Evolutionary conservation across 1,140 invertebrate genomes (phyloP).

Genomic region (Zaprionus gabonicus): DNA sequence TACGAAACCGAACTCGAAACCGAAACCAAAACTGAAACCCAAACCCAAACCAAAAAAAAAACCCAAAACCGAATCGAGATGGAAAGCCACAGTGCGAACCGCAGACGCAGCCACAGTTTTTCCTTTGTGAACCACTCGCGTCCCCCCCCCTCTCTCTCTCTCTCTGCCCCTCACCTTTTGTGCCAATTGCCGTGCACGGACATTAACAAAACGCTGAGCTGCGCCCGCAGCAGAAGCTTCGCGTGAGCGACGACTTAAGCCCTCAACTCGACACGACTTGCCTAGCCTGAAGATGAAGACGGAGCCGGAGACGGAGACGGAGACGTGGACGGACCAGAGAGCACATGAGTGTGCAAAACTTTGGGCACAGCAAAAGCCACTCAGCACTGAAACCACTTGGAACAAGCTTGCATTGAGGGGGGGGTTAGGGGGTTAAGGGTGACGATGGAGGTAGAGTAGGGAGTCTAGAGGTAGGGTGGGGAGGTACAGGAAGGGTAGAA

Average conservation of each 20-base stretch:
- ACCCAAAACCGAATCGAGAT: conserved; percentile 11
- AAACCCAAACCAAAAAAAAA: background rate
- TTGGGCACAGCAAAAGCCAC: conserved; percentile 71
- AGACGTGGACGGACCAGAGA: background rate
- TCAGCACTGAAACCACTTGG: conserved; percentile 79
- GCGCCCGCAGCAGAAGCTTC: conserved; percentile 35
- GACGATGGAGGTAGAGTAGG: too few species aligned
- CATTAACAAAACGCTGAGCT: conserved; percentile 51
- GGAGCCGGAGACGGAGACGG: background rate
- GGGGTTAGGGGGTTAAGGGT: conserved; percentile 4
- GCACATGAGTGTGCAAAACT: conserved; percentile 70
- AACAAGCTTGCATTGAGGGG: conserved; percentile 62
- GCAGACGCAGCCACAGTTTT: conserved; percentile 37
- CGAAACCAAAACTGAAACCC: background rate
- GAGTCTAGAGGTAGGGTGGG: too few species aligned
- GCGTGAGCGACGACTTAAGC: conserved; percentile 77
- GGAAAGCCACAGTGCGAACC: conserved; percentile 50
- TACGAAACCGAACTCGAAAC: conserved; percentile 2
- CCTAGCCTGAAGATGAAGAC: background rate
- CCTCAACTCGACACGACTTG: conserved; percentile 8
- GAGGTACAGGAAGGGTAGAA: too few species aligned
- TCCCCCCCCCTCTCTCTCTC: background rate
- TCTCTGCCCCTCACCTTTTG: background rate
- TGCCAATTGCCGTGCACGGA: conserved; percentile 38
- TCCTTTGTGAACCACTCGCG: background rate